Percentiles rank a stretch among this genome's conserved stretches.
phyloP scores from a whole-genome alignment of 2,113 vertebrate genomes.

The Pardalotus punctatus region DNA sequence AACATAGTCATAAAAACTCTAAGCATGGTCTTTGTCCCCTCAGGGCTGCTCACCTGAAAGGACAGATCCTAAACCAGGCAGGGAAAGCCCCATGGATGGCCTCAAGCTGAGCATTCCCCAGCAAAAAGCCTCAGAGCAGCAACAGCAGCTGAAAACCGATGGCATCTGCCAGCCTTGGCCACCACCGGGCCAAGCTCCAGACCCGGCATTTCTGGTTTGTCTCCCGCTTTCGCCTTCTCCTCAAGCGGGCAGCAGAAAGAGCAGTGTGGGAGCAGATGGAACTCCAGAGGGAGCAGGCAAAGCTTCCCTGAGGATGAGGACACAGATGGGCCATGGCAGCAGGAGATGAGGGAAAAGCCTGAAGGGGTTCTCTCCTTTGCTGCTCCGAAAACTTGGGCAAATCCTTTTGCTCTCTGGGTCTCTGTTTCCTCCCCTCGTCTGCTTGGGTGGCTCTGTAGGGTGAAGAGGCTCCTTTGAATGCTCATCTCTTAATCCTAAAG shows the following conservation, averaged over 20 bases:
- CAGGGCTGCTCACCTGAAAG: not conserved
- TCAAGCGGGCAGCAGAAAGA: not conserved
- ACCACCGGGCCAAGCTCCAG: not conserved
- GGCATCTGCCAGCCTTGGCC: not conserved
- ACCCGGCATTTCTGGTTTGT: not conserved
- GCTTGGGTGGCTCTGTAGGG: rapidly evolving
- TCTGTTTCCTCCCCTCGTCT: not conserved
- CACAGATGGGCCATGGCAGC: not conserved
- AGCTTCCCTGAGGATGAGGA: not conserved
- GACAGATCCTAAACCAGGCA: not conserved
- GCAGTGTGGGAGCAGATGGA: not conserved
- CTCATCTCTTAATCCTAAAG: no score
- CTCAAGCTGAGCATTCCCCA: not conserved
- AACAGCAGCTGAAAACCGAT: rapidly evolving
- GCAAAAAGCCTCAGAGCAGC: not conserved
- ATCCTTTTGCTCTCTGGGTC: not conserved
- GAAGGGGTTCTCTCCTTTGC: not conserved
- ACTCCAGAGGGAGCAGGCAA: not conserved
- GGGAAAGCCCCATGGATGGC: not conserved
- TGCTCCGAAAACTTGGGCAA: not conserved
- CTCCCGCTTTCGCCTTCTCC: not conserved
- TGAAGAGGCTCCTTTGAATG: not conserved
- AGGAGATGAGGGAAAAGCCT: not conserved
- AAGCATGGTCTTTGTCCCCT: not conserved
- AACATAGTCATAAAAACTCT: not conserved